Evolutionary conservation across 2,113 vertebrate species (phyloP).

Genomic region (Hydrochoerus hydrochaeris): DNA sequence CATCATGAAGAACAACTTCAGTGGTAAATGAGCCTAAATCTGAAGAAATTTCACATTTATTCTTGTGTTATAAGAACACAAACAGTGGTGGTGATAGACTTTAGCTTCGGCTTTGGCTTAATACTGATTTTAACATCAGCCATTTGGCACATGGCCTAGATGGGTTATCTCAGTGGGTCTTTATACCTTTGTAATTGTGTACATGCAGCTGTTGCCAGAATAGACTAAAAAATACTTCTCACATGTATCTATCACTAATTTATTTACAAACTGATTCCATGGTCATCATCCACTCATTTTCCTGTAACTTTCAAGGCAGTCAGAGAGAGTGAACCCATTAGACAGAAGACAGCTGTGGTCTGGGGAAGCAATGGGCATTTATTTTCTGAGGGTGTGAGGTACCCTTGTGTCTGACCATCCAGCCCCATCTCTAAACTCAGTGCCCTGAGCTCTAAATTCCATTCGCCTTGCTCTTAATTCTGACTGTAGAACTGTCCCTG

Average conservation of each 20-base stretch:
- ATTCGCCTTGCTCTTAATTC: neutral
- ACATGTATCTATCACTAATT: neutral
- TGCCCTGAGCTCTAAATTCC: neutral
- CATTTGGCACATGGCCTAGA: neutral
- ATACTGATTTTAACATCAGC: constrained; percentile 28
- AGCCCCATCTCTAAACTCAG: neutral
- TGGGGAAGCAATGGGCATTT: neutral
- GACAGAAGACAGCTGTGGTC: neutral
- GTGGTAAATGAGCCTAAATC: neutral
- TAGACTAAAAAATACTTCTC: neutral
- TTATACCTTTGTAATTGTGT: neutral
- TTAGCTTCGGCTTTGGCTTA: constrained; percentile 22
- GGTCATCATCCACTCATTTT: neutral
- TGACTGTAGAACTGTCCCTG: neutral
- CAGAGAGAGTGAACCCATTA: neutral
- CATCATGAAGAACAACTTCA: neutral
- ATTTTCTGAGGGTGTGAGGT: neutral
- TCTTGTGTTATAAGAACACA: constrained; percentile 26
- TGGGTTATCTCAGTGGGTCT: neutral
- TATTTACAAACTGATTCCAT: constrained; percentile 21
- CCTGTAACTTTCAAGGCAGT: neutral
- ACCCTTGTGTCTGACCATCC: neutral
- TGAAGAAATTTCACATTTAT: constrained; percentile 39
- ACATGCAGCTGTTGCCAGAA: neutral
- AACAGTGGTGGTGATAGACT: neutral